phyloP scores from a whole-genome alignment of 2,888 invertebrate genomes.

The Athalia cordata region DNA sequence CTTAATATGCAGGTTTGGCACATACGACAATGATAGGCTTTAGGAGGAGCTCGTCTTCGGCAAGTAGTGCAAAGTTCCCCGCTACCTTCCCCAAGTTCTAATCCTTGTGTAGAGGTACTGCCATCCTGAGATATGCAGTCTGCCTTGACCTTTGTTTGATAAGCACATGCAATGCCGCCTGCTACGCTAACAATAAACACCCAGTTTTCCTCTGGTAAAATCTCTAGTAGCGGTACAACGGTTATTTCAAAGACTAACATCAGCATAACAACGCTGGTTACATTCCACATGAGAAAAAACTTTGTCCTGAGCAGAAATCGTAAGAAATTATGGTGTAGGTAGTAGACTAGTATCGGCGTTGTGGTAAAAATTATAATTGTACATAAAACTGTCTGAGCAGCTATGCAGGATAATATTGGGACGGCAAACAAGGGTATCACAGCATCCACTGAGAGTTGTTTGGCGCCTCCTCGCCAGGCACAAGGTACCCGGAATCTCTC shows the following conservation, averaged over 20 bases:
- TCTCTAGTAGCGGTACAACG: slow-evolving; percentile 83
- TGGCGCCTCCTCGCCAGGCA: slow-evolving; percentile 67
- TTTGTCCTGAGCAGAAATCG: slow-evolving; percentile 76
- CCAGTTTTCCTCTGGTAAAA: slow-evolving; percentile 81
- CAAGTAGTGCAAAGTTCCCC: slow-evolving; percentile 78
- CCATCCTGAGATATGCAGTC: slow-evolving; percentile 61
- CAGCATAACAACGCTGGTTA: slow-evolving; percentile 81
- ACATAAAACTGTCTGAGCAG: slow-evolving; percentile 67
- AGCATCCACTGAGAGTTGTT: slow-evolving; percentile 70
- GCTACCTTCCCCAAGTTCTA: slow-evolving; percentile 66
- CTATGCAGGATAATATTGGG: slow-evolving; percentile 66
- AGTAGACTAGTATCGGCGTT: slow-evolving; percentile 68
- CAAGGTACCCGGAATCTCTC: slow-evolving; percentile 61
- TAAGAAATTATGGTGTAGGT: slow-evolving; percentile 68
- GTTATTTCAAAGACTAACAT: slow-evolving; percentile 82
- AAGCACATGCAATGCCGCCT: slow-evolving; percentile 73
- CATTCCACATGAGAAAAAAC: slow-evolving; percentile 86
- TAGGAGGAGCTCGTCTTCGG: slow-evolving; percentile 78
- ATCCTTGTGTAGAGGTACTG: slow-evolving; percentile 54
- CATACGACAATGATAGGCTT: slow-evolving; percentile 87
- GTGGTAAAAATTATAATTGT: slow-evolving; percentile 65
- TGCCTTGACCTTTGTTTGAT: slow-evolving; percentile 67
- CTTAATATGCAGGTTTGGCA: slow-evolving; percentile 89
- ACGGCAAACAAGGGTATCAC: slow-evolving; percentile 68
- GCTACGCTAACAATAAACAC: slow-evolving; percentile 75